Base-by-base conservation (phyloP, 2,113 vertebrate genomes). In the Ceyx melanurus region DNA sequence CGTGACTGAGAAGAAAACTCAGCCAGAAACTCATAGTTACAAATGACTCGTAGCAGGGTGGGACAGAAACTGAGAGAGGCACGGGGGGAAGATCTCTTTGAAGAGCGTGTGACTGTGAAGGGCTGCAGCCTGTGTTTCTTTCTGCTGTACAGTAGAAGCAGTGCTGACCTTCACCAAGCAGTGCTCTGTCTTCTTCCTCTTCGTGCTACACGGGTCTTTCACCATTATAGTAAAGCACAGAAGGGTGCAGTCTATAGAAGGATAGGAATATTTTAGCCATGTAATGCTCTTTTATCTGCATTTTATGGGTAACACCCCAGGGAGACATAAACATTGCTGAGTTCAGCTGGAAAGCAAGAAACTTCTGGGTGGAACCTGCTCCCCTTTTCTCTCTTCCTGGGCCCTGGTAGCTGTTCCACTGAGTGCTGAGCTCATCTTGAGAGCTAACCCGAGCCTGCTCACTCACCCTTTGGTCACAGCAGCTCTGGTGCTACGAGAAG, bases 41-140 rank as follows among this genome's bases (percentile, higher is more conserved):
- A 88, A 95, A 86, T 71, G 82, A 71, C 77, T 67, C 9, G 29
- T n/a, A 82, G 62, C 73, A 93, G 87, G 70, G 87, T 90, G 90
- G 95, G 88, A 93, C 71, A 45, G 71, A n/a, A 57, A 66, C 58
- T 0, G 1, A 89, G 89, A 62, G 87, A 75, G 74, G 35, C n/a
- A 7, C 1, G 0, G 81, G 85, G 85, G 83, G 40, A 88, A 90
- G 89, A 92, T 54, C 42, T 45, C 81, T 96, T 94, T 89, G 87
- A 93, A 68, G 84, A 89, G n/a, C 12, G 2, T 0, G 0, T 57
- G 58, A 40, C 51, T 70, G n/a, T 51, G 40, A 43, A 40, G 84
- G 62, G 31, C 78, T 87, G 84, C 78, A 65, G 88, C 70, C 57
- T 89, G 37, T 94, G 84, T 74, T 94, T 78, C 71, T 93, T 90